phyloP scores from a whole-genome alignment of 2,888 invertebrate genomes.

The Tipula vernalis region DNA sequence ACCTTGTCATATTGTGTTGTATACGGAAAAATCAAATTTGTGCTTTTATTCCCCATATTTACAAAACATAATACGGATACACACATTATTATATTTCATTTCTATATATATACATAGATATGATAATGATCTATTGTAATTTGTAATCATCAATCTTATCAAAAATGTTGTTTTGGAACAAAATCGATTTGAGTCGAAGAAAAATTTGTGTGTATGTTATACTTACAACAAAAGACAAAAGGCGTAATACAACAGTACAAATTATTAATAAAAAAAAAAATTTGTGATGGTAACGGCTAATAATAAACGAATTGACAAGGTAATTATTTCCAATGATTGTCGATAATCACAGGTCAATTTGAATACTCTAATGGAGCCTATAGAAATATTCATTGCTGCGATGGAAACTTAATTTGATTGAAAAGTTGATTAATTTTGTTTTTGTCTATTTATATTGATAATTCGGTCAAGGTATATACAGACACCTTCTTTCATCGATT shows the following conservation, averaged over 20 bases:
- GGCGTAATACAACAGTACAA: not conserved
- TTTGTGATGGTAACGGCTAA: not conserved
- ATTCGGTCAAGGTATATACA: not conserved
- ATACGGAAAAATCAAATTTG: not conserved
- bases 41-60: not conserved
- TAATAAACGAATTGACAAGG: not conserved
- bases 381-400: not conserved
- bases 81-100: not conserved
- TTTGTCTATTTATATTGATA: not conserved
- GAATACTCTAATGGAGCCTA: not conserved
- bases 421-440: not conserved
- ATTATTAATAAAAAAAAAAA: not conserved
- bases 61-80: not conserved
- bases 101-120: conserved; percentile 4
- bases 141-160: not conserved
- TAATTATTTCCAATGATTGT: not conserved
- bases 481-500: not conserved
- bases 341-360: not conserved
- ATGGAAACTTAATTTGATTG: not conserved
- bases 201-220: not conserved
- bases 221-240: not conserved
- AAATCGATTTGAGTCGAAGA: not conserved
- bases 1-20: not conserved
- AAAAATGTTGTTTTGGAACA: not conserved
- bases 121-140: not conserved